These are phyloP conservation scores for Drosophila bifasciata DNA, from an alignment of 1,140 invertebrate genomes.

Conservation along the genomic window DNA sequence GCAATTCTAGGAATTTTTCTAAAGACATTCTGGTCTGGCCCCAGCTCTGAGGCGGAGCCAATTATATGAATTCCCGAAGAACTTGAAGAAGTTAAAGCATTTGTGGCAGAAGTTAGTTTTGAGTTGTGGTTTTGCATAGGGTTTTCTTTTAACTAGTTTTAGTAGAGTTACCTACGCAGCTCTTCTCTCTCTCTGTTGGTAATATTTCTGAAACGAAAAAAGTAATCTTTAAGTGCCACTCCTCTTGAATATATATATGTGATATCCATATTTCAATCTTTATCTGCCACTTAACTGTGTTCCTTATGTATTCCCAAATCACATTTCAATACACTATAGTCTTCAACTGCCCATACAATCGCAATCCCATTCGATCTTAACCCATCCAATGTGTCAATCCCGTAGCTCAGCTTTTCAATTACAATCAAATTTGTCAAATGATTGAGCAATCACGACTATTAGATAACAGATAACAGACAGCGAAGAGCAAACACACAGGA, in stretches of 20 bases:
- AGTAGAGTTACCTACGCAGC: no score
- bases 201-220: no score
- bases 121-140: no score
- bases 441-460: slow-evolving; percentile 76
- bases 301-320: background rate
- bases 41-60: slow-evolving; percentile 27
- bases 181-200: no score
- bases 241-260: no score
- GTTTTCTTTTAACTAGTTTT: no score
- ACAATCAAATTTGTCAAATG: slow-evolving; percentile 73
- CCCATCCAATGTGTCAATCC: slow-evolving; percentile 39
- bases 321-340: slow-evolving; percentile 8
- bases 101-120: no score
- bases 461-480: slow-evolving; percentile 77
- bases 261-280: no score
- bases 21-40: slow-evolving; percentile 37
- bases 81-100: slow-evolving; percentile 18
- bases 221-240: no score
- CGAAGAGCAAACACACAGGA: slow-evolving; percentile 40
- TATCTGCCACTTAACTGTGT: no score
- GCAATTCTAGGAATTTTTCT: slow-evolving; percentile 62
- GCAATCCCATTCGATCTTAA: slow-evolving; percentile 23
- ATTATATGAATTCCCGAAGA: slow-evolving; percentile 28
- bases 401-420: slow-evolving; percentile 65
- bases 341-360: slow-evolving; percentile 16